Conservation (phyloP, 2,113 vertebrate genomes). For the Tautogolabrus adspersus region DNA sequence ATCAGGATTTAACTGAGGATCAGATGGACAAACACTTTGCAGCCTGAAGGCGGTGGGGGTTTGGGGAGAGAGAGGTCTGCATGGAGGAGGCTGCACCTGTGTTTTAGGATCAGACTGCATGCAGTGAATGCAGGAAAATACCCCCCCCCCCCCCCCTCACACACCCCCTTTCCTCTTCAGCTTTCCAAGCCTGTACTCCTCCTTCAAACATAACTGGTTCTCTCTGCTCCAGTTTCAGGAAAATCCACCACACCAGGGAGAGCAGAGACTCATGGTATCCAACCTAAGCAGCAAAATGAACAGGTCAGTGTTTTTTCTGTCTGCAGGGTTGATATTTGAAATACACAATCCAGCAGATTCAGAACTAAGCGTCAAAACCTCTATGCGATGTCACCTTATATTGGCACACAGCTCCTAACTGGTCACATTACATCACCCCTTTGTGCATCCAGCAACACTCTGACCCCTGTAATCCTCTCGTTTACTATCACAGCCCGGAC, state of each 20-base stretch:
- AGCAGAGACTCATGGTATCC: constrained; percentile 18
- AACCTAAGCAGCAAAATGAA: constrained; percentile 23
- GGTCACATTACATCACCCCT: constrained; percentile 51
- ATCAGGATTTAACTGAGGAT: constrained; percentile 75
- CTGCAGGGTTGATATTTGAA: neutral
- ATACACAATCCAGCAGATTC: neutral
- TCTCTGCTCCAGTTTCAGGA: constrained; percentile 64
- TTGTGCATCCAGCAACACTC: constrained; percentile 50
- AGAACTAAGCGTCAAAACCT: neutral
- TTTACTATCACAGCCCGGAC: constrained; percentile 52
- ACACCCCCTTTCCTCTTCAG: constrained; percentile 4
- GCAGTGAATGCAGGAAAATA: constrained; percentile 70
- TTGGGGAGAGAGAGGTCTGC: constrained; percentile 20
- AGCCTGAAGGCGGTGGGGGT: constrained; percentile 22
- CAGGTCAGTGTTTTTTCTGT: neutral
- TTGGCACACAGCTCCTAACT: constrained; percentile 2
- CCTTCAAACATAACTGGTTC: constrained; percentile 36
- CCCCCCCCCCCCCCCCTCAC: constrained; percentile 42
- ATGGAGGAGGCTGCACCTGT: constrained; percentile 75
- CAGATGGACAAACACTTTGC: constrained; percentile 70
- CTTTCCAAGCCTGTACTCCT: constrained; percentile 45
- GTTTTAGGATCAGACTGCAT: constrained; percentile 76
- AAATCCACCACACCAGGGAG: constrained; percentile 42
- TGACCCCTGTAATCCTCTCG: constrained; percentile 60
- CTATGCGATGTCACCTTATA: constrained; percentile 14